Conservation (phyloP, 1,140 invertebrate species). For the Ceratosolen fusciceps region DNA sequence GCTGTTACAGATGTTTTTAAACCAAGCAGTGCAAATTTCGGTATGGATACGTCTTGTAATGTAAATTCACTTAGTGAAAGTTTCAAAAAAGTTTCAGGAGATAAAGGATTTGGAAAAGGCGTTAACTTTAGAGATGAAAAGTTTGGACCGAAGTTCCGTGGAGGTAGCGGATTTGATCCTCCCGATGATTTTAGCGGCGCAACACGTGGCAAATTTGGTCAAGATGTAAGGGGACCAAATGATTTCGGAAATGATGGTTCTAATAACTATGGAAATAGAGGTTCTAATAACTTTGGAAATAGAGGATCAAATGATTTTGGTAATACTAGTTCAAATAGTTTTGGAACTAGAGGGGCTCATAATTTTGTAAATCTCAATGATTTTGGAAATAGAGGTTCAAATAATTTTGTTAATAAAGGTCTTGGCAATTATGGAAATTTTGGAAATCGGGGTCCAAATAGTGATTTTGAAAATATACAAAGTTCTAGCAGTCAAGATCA, state of each 20-base stretch:
- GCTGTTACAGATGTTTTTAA: slow-evolving; percentile 65
- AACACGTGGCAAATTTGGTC: not conserved
- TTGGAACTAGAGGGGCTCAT: slow-evolving; percentile 16
- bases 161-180: not conserved
- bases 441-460: slow-evolving; percentile 21
- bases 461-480: slow-evolving; percentile 38
- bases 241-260: slow-evolving; percentile 47
- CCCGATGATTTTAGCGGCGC: slow-evolving; percentile 2
- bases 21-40: slow-evolving; percentile 59
- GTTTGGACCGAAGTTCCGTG: slow-evolving; percentile 7
- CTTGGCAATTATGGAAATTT: slow-evolving; percentile 24
- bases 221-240: slow-evolving; percentile 43
- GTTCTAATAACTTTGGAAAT: slow-evolving; percentile 48
- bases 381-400: slow-evolving; percentile 29
- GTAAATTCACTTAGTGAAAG: slow-evolving; percentile 64
- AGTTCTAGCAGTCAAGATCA: slow-evolving; percentile 26
- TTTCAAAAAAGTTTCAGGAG: slow-evolving; percentile 66
- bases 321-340: slow-evolving; percentile 26
- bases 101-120: slow-evolving; percentile 46
- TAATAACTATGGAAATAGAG: slow-evolving; percentile 43
- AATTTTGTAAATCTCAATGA: slow-evolving; percentile 27
- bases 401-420: slow-evolving; percentile 31
- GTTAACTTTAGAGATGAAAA: slow-evolving; percentile 24
- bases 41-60: slow-evolving; percentile 57
- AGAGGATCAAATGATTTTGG: slow-evolving; percentile 40